Percentiles rank a stretch among this genome's conserved stretches.
Conservation (phyloP, 2,113 vertebrate genomes). For the Gymnocephalus cernua region DNA sequence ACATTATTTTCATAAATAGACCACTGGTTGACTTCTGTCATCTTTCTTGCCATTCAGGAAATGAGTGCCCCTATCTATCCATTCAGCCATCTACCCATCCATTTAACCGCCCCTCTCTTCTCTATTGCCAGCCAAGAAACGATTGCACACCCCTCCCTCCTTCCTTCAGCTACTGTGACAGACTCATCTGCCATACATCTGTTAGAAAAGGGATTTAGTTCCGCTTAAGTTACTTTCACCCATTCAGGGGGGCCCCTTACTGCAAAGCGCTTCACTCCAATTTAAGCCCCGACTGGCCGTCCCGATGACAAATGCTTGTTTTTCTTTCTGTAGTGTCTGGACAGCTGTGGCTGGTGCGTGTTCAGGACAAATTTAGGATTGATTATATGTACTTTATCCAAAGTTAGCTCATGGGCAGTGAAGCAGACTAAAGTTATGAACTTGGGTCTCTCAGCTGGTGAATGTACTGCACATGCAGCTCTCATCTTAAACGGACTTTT, state of each 20-base stretch:
- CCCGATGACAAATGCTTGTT: constrained; percentile 66
- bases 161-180: constrained; percentile 63
- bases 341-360: constrained; percentile 63
- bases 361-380: constrained; percentile 51
- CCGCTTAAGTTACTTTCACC: constrained; percentile 74
- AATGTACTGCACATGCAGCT: constrained; percentile 24
- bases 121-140: constrained; percentile 16
- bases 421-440: constrained; percentile 33
- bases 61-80: neutral
- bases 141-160: constrained; percentile 25
- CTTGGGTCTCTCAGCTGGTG: constrained; percentile 5
- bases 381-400: constrained; percentile 60
- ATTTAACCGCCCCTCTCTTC: constrained; percentile 21
- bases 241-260: constrained; percentile 51
- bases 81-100: constrained; percentile 2
- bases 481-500: neutral
- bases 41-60: neutral
- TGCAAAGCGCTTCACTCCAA: constrained; percentile 48
- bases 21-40: neutral
- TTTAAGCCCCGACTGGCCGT: constrained; percentile 55
- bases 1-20: neutral
- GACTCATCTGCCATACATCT: constrained; percentile 82
- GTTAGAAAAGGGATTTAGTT: constrained; percentile 80
- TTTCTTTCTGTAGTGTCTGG: constrained; percentile 45
- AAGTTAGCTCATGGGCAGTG: constrained; percentile 42